These are phyloP conservation scores for Desoria tigrina DNA, from an alignment of 2,888 invertebrate genomes.

Conservation along the genomic window DNA sequence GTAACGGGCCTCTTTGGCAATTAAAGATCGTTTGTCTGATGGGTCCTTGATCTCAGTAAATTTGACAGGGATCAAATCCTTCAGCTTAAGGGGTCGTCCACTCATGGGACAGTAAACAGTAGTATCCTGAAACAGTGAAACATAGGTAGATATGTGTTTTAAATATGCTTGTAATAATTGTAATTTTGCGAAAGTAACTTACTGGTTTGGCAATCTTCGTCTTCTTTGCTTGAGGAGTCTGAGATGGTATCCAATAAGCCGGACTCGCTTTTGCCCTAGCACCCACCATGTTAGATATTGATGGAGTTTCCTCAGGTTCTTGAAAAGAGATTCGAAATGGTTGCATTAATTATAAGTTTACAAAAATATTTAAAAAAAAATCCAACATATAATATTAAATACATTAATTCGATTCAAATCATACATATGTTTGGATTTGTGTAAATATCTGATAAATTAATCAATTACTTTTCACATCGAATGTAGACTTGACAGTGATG, in stretches of 20 bases:
- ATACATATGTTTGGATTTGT: no score
- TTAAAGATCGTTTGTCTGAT: constrained; percentile 80
- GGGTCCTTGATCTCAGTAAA: constrained; percentile 82
- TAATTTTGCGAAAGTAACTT: constrained; percentile 52
- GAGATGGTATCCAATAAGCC: constrained; percentile 95
- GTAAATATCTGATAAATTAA: neutral
- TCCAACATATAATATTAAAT: no score
- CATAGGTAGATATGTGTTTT: no score
- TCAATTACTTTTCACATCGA: constrained; percentile 37
- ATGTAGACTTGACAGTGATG: constrained; percentile 43
- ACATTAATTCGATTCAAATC: no score
- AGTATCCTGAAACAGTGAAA: constrained; percentile 64
- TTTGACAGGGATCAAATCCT: constrained; percentile 88
- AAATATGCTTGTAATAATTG: neutral
- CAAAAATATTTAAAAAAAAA: no score
- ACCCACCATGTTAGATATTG: constrained; percentile 77
- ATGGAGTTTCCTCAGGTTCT: constrained; percentile 55
- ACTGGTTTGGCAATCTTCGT: constrained; percentile 75
- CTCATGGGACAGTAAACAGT: constrained; percentile 81
- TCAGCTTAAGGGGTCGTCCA: constrained; percentile 79
- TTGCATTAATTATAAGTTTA: no score
- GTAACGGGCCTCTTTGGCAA: constrained; percentile 86
- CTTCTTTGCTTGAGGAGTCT: constrained; percentile 81
- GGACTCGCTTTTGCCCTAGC: constrained; percentile 80
- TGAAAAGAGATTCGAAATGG: neutral